A percentile compares a stretch with the other conserved stretches of the same genome.
These are phyloP conservation scores for Notothenia rossii DNA, from an alignment of 2,113 vertebrate species.

Conservation along the genomic window DNA sequence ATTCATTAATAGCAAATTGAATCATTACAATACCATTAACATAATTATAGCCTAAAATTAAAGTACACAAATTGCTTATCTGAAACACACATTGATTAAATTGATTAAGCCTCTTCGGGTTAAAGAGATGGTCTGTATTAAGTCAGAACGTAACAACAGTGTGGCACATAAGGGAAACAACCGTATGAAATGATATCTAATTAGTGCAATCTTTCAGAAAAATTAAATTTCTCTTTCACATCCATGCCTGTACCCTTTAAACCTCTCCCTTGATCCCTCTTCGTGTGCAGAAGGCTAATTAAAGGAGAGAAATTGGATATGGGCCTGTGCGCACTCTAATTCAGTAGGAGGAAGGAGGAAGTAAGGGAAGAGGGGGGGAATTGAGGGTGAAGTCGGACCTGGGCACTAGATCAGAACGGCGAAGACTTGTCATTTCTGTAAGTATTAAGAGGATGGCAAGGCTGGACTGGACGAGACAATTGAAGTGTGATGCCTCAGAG, in stretches of 20 bases:
- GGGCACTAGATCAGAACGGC: slow-evolving; percentile 49
- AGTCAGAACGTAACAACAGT: slow-evolving; percentile 58
- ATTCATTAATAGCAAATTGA: slow-evolving; percentile 36
- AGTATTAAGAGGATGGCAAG: slow-evolving; percentile 42
- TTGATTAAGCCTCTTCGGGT: not conserved
- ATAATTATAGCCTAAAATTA: slow-evolving; percentile 20
- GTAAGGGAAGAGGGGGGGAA: not conserved
- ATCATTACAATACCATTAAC: slow-evolving; percentile 31
- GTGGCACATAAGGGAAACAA: slow-evolving; percentile 46
- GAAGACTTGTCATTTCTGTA: slow-evolving; percentile 49
- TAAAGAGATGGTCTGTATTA: slow-evolving; percentile 10
- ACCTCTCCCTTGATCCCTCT: slow-evolving; percentile 40
- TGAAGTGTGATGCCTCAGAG: slow-evolving; percentile 43
- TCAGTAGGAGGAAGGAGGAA: slow-evolving; percentile 30
- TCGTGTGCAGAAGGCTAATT: slow-evolving; percentile 75
- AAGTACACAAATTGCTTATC: slow-evolving; percentile 27
- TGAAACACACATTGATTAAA: slow-evolving; percentile 31
- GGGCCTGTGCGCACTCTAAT: slow-evolving; percentile 76
- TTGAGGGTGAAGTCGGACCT: slow-evolving; percentile 39
- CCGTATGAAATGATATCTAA: slow-evolving; percentile 70
- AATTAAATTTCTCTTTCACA: slow-evolving; percentile 64
- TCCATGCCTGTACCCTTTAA: slow-evolving; percentile 48
- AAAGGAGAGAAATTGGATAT: slow-evolving; percentile 82
- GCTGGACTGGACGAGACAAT: slow-evolving; percentile 44
- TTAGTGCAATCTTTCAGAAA: slow-evolving; percentile 73